Conservation (phyloP, 1,140 invertebrate species). For the Mizuhopecten yessoensis region DNA sequence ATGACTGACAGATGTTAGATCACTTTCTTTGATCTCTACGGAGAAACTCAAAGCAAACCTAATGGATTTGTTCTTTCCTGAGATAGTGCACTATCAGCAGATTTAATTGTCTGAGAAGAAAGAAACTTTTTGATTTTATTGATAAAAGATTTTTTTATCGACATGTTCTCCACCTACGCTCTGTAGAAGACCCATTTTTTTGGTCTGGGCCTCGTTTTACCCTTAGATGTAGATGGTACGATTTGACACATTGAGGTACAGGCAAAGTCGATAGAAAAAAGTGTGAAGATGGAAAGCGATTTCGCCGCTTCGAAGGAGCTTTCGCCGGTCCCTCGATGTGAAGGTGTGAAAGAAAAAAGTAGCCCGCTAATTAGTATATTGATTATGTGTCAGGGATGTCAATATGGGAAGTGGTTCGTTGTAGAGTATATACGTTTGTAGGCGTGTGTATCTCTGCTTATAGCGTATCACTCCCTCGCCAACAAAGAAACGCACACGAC, state of each 20-base stretch:
- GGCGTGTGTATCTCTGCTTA: not conserved
- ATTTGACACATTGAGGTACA: not conserved
- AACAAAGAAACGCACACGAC: not conserved
- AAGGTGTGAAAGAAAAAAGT: not conserved
- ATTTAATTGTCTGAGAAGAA: conserved; percentile 26
- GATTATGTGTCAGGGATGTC: not conserved
- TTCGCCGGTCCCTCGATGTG: not conserved
- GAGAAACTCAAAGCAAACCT: not conserved
- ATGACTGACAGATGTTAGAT: not conserved
- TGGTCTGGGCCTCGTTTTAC: not conserved
- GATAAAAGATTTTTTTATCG: not conserved
- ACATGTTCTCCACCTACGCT: not conserved
- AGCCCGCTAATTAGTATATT: not conserved
- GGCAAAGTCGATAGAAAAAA: not conserved
- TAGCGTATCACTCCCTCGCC: too few relatives aligned
- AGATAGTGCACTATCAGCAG: conserved; percentile 1
- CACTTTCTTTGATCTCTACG: not conserved
- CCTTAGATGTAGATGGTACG: not conserved
- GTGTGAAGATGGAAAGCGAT: conserved; percentile 24
- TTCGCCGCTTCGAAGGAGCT: not conserved
- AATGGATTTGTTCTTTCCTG: not conserved
- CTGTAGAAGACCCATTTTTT: not conserved
- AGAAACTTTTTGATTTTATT: not conserved
- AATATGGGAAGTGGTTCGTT: not conserved
- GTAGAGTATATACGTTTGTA: not conserved